Evolutionary conservation across 1,140 invertebrate species (phyloP).

Genomic region (Euwallacea similis): DNA sequence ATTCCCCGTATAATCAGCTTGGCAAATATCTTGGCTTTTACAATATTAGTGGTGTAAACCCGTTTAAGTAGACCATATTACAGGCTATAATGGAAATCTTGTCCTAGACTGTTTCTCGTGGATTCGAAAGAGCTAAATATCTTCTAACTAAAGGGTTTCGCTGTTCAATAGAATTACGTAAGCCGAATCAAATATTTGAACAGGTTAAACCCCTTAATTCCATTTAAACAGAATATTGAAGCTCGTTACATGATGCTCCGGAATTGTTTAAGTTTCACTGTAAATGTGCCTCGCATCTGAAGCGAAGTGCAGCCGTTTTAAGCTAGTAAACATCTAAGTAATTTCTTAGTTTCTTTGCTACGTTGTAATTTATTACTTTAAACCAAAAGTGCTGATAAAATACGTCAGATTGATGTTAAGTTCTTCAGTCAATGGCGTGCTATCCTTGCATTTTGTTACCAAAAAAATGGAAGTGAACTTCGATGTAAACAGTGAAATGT

Average conservation of each 20-base stretch:
- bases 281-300: neutral
- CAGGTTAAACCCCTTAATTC: constrained; percentile 9
- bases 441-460: too few relatives aligned
- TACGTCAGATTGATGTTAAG: neutral
- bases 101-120: neutral
- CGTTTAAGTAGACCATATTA: neutral
- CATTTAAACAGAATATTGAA: constrained; percentile 8
- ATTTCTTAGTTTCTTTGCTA: neutral
- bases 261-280: constrained; percentile 2
- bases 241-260: neutral
- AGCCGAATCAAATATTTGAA: constrained; percentile 12
- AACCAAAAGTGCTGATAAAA: neutral
- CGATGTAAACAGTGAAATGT: too few relatives aligned
- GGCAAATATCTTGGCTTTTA: neutral
- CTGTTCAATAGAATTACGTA: neutral
- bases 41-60: neutral
- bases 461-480: too few relatives aligned
- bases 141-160: neutral
- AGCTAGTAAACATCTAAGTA: neutral
- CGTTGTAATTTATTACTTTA: neutral
- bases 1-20: neutral
- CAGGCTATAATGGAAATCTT: neutral
- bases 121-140: neutral
- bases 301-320: neutral
- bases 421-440: neutral